Evolutionary conservation across 2,888 invertebrate species (phyloP).

Genomic region (Diaphora mendica): DNA sequence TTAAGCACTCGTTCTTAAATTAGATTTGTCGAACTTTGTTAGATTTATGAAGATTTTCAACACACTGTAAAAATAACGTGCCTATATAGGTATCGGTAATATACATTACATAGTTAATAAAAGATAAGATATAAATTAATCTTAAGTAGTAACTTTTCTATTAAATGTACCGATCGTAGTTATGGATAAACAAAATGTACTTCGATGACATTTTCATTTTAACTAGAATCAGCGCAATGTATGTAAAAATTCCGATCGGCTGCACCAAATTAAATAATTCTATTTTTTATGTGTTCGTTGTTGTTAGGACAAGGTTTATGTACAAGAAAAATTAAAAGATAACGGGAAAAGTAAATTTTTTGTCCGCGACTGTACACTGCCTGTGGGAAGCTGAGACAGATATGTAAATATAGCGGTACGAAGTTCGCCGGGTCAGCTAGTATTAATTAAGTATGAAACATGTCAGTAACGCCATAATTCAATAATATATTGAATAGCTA

Average conservation of each 20-base stretch:
- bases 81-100: neutral
- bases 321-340: too few relatives aligned
- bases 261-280: too few relatives aligned
- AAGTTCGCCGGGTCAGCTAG: too few relatives aligned
- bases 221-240: too few relatives aligned
- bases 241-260: too few relatives aligned
- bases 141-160: neutral
- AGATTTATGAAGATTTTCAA: neutral
- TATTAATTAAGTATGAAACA: neutral
- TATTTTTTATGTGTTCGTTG: too few relatives aligned
- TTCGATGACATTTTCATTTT: neutral
- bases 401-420: too few relatives aligned
- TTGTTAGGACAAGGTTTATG: too few relatives aligned
- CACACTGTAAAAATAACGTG: neutral
- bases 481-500: neutral
- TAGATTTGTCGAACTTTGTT: neutral
- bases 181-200: neutral
- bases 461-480: neutral
- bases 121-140: neutral
- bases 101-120: too few relatives aligned
- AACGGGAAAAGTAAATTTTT: too few relatives aligned
- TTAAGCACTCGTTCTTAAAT: neutral
- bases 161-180: neutral
- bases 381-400: too few relatives aligned
- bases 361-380: too few relatives aligned